Evolutionary conservation across 2,113 vertebrate species (phyloP).

Genomic region (Prochilodus magdalenae): DNA sequence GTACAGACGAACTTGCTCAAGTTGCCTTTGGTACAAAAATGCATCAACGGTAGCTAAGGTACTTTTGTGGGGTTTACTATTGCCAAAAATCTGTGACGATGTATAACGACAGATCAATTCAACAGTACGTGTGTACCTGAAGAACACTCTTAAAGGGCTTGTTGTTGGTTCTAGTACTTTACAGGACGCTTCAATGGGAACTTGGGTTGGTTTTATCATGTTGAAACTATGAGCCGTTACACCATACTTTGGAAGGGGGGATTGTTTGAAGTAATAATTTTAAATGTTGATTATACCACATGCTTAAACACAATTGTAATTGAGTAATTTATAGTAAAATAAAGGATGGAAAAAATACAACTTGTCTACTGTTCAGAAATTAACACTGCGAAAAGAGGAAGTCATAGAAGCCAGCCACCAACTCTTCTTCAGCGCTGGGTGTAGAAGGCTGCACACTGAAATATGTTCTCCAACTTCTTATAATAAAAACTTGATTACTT

Average conservation of each 20-base stretch:
- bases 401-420: too few species aligned
- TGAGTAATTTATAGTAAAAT: constrained; percentile 78
- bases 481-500: too few species aligned
- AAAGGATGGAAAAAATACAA: constrained; percentile 29
- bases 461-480: too few species aligned
- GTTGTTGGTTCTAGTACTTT: constrained; percentile 63
- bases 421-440: too few species aligned
- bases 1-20: constrained; percentile 69
- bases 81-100: constrained; percentile 74
- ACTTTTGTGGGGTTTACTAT: constrained; percentile 72
- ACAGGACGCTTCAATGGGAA: constrained; percentile 58
- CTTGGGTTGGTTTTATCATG: constrained; percentile 44
- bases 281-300: constrained; percentile 71
- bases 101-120: constrained; percentile 28
- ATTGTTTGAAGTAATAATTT: constrained; percentile 68
- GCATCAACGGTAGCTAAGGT: constrained; percentile 71
- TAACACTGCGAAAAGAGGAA: too few species aligned
- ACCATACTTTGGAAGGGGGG: constrained; percentile 58
- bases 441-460: too few species aligned
- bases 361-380: constrained; percentile 13
- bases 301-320: constrained; percentile 74
- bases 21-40: constrained; percentile 77
- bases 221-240: constrained; percentile 43
- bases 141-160: constrained; percentile 78
- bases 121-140: constrained; percentile 53